phyloP scores from a whole-genome alignment of 2,113 vertebrate genomes.

The Lepus americanus region DNA sequence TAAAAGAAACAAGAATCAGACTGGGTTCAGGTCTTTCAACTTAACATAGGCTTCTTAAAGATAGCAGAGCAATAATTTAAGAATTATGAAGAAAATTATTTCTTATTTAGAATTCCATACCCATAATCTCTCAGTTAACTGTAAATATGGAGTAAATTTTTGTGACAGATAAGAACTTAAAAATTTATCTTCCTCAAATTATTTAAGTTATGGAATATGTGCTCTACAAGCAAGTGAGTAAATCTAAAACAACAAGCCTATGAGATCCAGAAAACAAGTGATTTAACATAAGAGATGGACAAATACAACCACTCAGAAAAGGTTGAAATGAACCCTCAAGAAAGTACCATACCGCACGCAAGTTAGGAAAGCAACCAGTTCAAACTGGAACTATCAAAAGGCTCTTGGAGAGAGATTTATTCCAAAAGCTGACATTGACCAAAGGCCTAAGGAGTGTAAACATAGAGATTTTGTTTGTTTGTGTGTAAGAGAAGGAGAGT shows the following conservation, averaged over 20 bases:
- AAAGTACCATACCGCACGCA: not conserved
- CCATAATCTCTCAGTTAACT: not conserved
- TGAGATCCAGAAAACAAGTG: not conserved
- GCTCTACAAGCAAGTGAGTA: not conserved
- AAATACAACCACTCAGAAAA: not conserved
- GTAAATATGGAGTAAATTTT: not conserved
- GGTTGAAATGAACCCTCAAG: not conserved
- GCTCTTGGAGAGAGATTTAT: not conserved
- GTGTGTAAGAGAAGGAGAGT: not conserved
- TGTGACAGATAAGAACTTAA: not conserved
- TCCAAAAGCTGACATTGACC: not conserved
- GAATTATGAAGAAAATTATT: constrained; percentile 19
- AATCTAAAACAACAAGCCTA: not conserved
- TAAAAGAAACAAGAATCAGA: not conserved
- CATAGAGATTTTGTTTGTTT: not conserved
- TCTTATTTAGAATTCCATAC: not conserved
- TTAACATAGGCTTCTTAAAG: not conserved
- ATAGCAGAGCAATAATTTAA: not conserved
- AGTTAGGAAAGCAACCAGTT: not conserved
- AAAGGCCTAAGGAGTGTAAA: not conserved
- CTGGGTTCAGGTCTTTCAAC: not conserved
- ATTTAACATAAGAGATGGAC: not conserved
- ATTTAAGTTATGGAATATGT: not conserved
- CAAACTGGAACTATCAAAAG: not conserved
- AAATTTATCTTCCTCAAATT: not conserved